phyloP scores from a whole-genome alignment of 2,797 vertebrate species.

The Platalea minor region DNA sequence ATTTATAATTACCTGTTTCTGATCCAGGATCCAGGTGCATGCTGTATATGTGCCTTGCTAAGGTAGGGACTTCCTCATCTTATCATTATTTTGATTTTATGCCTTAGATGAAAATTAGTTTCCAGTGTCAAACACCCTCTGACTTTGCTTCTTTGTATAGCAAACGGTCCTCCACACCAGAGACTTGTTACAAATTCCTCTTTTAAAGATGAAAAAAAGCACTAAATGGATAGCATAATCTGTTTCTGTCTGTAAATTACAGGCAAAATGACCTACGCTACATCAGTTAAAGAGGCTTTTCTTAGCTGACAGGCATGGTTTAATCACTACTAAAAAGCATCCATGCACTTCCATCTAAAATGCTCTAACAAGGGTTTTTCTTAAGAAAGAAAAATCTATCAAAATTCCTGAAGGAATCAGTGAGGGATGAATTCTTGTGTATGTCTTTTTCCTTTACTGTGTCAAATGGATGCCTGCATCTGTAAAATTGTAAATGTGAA shows the following conservation, averaged over 20 bases:
- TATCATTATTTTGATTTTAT: not conserved
- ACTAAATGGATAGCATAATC: not conserved
- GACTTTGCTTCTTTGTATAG: not conserved
- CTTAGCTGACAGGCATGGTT: not conserved
- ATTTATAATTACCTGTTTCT: not conserved
- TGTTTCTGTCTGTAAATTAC: not conserved
- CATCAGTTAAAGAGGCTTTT: not conserved
- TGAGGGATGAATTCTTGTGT: not conserved
- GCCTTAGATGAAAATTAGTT: not conserved
- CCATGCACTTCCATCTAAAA: not conserved
- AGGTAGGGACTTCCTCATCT: not conserved
- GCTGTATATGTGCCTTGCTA: not conserved
- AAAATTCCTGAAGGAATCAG: slow-evolving; percentile 9
- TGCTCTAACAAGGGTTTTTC: not conserved
- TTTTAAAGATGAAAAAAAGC: not conserved
- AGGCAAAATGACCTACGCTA: not conserved
- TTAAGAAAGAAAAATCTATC: slow-evolving; percentile 2
- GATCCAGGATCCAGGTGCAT: not conserved
- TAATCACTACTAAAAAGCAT: not conserved
- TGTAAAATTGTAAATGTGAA: not conserved
- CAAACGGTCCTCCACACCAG: not conserved
- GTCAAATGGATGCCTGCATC: not conserved
- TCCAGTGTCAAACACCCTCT: not conserved
- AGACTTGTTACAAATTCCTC: not conserved
- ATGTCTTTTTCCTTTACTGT: not conserved